phyloP scores from a whole-genome alignment of 2,797 vertebrate genomes.

The Hirundo rustica region DNA sequence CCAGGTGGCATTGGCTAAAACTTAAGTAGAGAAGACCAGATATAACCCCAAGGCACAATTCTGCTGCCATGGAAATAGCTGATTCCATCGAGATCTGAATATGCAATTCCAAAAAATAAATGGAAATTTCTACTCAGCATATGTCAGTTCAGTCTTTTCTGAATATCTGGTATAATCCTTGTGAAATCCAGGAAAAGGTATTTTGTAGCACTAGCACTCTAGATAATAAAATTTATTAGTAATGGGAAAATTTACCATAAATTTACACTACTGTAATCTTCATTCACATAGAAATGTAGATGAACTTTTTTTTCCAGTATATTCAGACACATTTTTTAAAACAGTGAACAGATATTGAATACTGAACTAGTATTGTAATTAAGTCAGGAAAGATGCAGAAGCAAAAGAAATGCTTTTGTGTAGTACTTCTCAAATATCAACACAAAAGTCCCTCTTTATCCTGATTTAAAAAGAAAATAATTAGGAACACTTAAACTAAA shows the following conservation, averaged over 20 bases:
- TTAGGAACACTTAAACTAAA: neutral
- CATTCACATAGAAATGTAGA: neutral
- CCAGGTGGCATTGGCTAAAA: conserved; percentile 12
- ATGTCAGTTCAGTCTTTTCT: neutral
- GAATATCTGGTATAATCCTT: neutral
- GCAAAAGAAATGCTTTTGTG: neutral
- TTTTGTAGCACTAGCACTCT: neutral
- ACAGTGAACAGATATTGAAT: neutral
- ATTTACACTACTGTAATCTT: neutral
- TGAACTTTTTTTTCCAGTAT: neutral
- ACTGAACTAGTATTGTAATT: neutral
- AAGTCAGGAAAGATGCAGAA: neutral
- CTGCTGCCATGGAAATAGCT: neutral
- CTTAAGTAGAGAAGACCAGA: neutral
- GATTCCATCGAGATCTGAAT: neutral
- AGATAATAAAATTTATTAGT: neutral
- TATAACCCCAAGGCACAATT: neutral
- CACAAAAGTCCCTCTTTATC: neutral
- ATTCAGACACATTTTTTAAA: neutral
- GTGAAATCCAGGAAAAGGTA: neutral
- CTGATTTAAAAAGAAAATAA: neutral
- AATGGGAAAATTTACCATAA: neutral
- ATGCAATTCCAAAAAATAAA: neutral
- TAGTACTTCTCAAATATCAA: neutral
- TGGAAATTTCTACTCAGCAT: neutral